Base-by-base conservation (phyloP, 2,888 invertebrate species). In the Dasysyrphus tricinctus region DNA sequence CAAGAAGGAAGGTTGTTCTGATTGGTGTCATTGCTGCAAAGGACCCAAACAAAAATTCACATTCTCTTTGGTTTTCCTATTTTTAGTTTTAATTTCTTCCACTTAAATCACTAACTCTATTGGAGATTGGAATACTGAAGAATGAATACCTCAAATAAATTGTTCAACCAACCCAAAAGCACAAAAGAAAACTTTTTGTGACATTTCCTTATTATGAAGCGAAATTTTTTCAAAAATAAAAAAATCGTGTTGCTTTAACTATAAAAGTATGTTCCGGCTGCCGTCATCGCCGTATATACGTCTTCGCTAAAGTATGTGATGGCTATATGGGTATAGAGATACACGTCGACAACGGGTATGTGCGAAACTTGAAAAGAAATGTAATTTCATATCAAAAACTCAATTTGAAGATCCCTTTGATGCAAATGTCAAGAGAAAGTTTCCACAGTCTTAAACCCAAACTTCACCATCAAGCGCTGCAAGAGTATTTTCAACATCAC, bases 391-490 rank as follows among this genome's bases (percentile, higher is more conserved):
- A 83, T 78, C 74, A 74, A 78, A 83, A 83, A 83, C 78, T 78
- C 78, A 69, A 83, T 83, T 83, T 83, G 74, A 83, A 74, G 77
- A 83, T 83, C 73, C 82, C 78, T 83, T 83, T 83, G 82, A 83
- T 83, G 82, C 77, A 78, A 82, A 82, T 82, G 82, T 82, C 82
- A 82, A 73, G 82, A 78, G 44, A 82, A 82, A 82, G 54, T 83
- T 83, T 78, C 57, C 76, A 51, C 80, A 73, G 59, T 74, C 42
- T 73, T 67, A 44, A 59, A 44, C 44, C 61, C 67, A 9, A 69
- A 70, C 49, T 67, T 80, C 12, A 24, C 37, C 44, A 61, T 39
- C 49, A 44, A 63, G n/a, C 19, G 11, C 32, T 34, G 57, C 29
- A 54, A 16, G 57, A 51, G 39, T 61, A 77, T 70, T 76, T 70